These are phyloP conservation scores for Dasyurus viverrinus DNA, from an alignment of 2,113 vertebrate species.

Conservation along the genomic window DNA sequence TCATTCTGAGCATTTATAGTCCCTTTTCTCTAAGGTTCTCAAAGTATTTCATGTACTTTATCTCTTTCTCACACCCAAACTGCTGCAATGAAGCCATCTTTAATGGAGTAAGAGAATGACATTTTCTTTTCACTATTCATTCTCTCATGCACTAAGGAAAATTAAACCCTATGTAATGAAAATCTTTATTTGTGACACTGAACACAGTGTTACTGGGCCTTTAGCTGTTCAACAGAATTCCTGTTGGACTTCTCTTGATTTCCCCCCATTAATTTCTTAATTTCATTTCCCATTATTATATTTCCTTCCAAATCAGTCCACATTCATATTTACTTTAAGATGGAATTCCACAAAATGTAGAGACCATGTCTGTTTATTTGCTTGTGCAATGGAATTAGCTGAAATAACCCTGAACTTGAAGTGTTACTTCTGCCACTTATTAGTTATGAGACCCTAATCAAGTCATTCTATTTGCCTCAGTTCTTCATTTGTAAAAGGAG, in stretches of 20 bases:
- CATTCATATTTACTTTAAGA: background rate
- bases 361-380: background rate
- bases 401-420: background rate
- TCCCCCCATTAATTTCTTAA: background rate
- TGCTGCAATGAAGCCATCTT: slow-evolving; percentile 13
- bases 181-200: slow-evolving; percentile 31
- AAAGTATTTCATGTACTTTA: slow-evolving; percentile 33
- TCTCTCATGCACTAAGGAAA: background rate
- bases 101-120: slow-evolving; percentile 8
- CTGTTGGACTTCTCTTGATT: background rate
- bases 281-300: background rate
- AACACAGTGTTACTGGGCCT: background rate
- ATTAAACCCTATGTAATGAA: background rate
- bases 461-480: background rate
- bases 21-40: background rate
- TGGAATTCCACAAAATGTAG: background rate
- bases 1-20: slow-evolving; percentile 33
- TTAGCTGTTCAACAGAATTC: background rate
- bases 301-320: background rate
- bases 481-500: background rate
- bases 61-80: background rate
- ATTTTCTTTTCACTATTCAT: background rate
- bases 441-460: background rate
- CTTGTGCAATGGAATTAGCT: background rate
- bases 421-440: background rate